Evolutionary conservation across 2,888 invertebrate genomes (phyloP), one percentile per base, ranked within the genome.

Genomic region (Plagiodera versicolora): DNA sequence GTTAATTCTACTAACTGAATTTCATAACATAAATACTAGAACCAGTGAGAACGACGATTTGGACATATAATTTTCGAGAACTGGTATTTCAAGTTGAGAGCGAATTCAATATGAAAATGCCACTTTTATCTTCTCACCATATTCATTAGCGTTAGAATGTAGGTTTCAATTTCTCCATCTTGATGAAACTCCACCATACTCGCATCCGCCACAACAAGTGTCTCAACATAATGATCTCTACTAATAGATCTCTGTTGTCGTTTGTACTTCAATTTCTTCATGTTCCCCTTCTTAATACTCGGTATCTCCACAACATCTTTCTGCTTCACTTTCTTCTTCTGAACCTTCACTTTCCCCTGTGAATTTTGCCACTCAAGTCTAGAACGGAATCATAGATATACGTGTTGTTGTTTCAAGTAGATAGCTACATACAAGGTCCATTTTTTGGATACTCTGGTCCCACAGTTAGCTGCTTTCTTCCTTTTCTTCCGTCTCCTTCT

Each of bases 81-180:
- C 24, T 3, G 3, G 24, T 24, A 17, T 46, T 30, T 11, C 10
- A 17, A 39, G 14, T 4, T 44, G 1, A 18, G n/a, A n/a, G n/a
- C n/a, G n/a, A n/a, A n/a, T n/a, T n/a, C n/a, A n/a, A n/a, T n/a
- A n/a, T n/a, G n/a, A n/a, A 47, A 32, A 56, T 28, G 9, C 30
- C 6, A 5, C 6, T 6, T 24, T 24, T 11, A 32, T 32, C 32
- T 10, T 67, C 81, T 79, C 80, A 86, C 95, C 92, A 95, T 94
- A 78, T 95, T 95, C 93, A 95, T 94, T 67, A 95, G 90, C 54
- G 94, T 94, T 55, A 95, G 84, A 24, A 95, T 86, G 80, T 95
- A 95, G 6, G 89, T 91, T 77, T 92, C 90, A 68, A 94, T 85
- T 75, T 91, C 91, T 71, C 89, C 88, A 72, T 90, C 86, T 70